Conservation (phyloP, 2,888 invertebrate genomes). For the Esperia sulphurella region DNA sequence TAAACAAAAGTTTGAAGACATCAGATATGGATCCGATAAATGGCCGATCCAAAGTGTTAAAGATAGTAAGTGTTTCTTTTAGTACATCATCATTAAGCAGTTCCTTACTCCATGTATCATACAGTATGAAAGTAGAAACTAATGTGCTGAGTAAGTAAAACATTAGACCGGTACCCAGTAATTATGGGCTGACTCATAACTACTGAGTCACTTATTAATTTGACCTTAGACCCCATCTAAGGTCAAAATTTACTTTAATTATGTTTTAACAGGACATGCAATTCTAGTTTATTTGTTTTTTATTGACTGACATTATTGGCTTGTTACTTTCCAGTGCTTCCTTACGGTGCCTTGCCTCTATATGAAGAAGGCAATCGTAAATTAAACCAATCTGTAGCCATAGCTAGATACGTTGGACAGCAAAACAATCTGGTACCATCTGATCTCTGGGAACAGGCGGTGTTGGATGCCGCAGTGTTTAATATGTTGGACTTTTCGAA, state of each 20-base stretch:
- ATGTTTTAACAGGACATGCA: no score
- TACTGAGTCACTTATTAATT: no score
- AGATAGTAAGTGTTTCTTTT: slow-evolving; percentile 7
- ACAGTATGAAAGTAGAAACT: no score
- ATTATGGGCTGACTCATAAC: no score
- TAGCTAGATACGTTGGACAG: slow-evolving; percentile 49
- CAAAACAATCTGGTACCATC: slow-evolving; percentile 42
- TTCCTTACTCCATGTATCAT: no score
- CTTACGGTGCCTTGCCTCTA: slow-evolving; percentile 53
- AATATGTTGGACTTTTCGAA: slow-evolving; percentile 45
- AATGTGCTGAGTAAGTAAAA: no score
- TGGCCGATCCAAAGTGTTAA: slow-evolving; percentile 43
- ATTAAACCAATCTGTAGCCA: slow-evolving; percentile 49
- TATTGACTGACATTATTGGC: background rate
- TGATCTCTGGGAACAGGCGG: slow-evolving; percentile 27
- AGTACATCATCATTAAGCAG: background rate
- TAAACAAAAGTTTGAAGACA: slow-evolving; percentile 43
- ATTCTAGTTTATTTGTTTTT: no score
- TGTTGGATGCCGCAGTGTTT: slow-evolving; percentile 42
- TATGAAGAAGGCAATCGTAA: slow-evolving; percentile 49
- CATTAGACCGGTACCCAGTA: no score
- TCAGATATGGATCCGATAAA: slow-evolving; percentile 29
- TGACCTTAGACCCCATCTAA: no score
- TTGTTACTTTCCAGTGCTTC: slow-evolving; percentile 38
- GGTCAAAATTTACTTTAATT: no score